A percentile compares a stretch with the other conserved stretches of the same genome.
phyloP scores from a whole-genome alignment of 2,888 invertebrate species.

The Gryllus longicercus region DNA sequence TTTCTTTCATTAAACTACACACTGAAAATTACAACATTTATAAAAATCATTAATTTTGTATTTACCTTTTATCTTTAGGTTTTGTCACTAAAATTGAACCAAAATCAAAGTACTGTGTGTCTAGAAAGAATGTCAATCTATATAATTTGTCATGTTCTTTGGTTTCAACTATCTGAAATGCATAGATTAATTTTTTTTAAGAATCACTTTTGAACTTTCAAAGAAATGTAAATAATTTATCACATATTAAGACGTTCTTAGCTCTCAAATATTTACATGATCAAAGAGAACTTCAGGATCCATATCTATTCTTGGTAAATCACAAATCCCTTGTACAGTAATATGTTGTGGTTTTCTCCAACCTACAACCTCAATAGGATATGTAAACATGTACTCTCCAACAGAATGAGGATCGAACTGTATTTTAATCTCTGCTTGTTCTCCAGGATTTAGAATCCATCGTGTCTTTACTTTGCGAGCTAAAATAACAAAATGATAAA shows the following conservation, averaged over 20 bases:
- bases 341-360: constrained; percentile 38
- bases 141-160: constrained; percentile 35
- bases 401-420: constrained; percentile 40
- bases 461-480: constrained; percentile 38
- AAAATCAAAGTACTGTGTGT: constrained; percentile 41
- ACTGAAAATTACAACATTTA: too few species aligned
- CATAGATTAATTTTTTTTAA: too few species aligned
- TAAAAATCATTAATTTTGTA: background rate
- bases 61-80: constrained; percentile 39
- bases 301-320: constrained; percentile 42
- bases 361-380: constrained; percentile 39
- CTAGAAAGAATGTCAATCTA: constrained; percentile 41
- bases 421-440: constrained; percentile 40
- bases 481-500: too few species aligned
- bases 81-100: constrained; percentile 40
- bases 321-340: constrained; percentile 40
- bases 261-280: constrained; percentile 35
- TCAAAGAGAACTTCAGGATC: constrained; percentile 40
- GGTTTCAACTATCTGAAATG: constrained; percentile 21
- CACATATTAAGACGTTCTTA: background rate
- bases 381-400: constrained; percentile 40
- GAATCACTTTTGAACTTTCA: background rate
- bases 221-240: background rate
- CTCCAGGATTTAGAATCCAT: constrained; percentile 41
- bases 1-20: too few species aligned